Conservation (phyloP, 2,888 invertebrate species). For the Sipha maydis region DNA sequence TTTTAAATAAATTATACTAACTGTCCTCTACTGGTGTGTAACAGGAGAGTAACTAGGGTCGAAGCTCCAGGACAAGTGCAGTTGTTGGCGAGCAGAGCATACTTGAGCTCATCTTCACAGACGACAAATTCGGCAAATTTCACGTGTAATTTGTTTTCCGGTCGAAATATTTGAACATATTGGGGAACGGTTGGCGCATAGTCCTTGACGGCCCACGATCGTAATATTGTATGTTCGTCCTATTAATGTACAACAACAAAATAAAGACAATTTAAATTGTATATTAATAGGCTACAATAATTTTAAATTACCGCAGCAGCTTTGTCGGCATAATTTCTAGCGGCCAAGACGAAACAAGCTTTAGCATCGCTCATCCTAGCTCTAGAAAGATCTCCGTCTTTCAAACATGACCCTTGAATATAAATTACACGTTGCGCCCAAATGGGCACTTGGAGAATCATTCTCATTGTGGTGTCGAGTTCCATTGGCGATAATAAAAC, state of each 20-base stretch:
- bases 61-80: slow-evolving; percentile 98
- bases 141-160: slow-evolving; percentile 98
- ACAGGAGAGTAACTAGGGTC: slow-evolving; percentile 91
- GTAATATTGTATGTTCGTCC: slow-evolving; percentile 80
- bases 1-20: slow-evolving; percentile 72
- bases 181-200: slow-evolving; percentile 96
- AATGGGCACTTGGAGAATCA: slow-evolving; percentile 88
- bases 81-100: slow-evolving; percentile 96
- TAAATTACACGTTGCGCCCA: slow-evolving; percentile 98
- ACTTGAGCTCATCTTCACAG: slow-evolving; percentile 99
- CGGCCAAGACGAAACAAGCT: slow-evolving; percentile 96
- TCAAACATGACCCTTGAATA: slow-evolving; percentile 95
- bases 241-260: slow-evolving; percentile 65
- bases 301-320: slow-evolving; percentile 81
- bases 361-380: slow-evolving; percentile 98
- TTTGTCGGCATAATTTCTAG: slow-evolving; percentile 95
- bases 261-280: neutral
- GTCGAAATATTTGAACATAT: slow-evolving; percentile 97
- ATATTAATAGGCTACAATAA: neutral
- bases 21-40: slow-evolving; percentile 98
- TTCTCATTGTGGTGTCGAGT: slow-evolving; percentile 95
- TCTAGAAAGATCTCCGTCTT: slow-evolving; percentile 93
- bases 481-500: slow-evolving; percentile 97
- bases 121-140: slow-evolving; percentile 99
- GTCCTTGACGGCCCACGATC: slow-evolving; percentile 99